phyloP scores from a whole-genome alignment of 2,888 invertebrate species.

The Lampropteryx suffumata region DNA sequence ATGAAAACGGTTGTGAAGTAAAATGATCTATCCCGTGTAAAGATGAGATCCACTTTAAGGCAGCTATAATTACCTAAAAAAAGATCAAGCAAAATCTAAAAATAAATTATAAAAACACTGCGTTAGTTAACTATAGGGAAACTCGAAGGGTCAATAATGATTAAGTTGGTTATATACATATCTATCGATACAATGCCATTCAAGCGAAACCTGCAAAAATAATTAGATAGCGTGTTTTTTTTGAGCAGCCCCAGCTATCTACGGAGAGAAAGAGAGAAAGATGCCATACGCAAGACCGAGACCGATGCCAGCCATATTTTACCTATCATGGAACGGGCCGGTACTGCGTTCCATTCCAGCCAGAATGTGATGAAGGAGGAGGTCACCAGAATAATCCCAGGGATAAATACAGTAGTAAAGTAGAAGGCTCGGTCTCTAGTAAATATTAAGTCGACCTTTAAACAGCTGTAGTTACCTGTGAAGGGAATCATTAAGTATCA shows the following conservation, averaged over 20 bases:
- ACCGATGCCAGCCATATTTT: constrained; percentile 72
- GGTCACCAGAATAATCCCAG: constrained; percentile 94
- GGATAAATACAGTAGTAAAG: constrained; percentile 95
- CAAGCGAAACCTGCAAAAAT: constrained; percentile 64
- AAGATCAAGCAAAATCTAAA: constrained; percentile 75
- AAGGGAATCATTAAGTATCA: constrained; percentile 67
- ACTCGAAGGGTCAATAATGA: constrained; percentile 39
- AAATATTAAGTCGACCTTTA: constrained; percentile 93
- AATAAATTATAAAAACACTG: constrained; percentile 53
- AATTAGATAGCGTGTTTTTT: constrained; percentile 66
- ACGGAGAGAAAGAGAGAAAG: constrained; percentile 44
- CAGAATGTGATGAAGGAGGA: constrained; percentile 94
- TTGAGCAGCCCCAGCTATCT: constrained; percentile 71
- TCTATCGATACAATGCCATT: constrained; percentile 42
- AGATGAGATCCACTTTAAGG: constrained; percentile 95
- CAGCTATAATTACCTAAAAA: constrained; percentile 97
- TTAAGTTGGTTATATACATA: constrained; percentile 48
- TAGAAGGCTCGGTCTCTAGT: constrained; percentile 95
- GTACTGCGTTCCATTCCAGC: constrained; percentile 96
- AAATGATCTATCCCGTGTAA: constrained; percentile 97
- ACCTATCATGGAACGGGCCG: constrained; percentile 95
- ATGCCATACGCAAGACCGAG: constrained; percentile 69
- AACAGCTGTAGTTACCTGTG: constrained; percentile 94
- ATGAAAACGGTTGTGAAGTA: constrained; percentile 98
- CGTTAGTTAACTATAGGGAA: constrained; percentile 42